Conservation (phyloP, 2,888 invertebrate genomes). For the Xestia rhomboidea region DNA sequence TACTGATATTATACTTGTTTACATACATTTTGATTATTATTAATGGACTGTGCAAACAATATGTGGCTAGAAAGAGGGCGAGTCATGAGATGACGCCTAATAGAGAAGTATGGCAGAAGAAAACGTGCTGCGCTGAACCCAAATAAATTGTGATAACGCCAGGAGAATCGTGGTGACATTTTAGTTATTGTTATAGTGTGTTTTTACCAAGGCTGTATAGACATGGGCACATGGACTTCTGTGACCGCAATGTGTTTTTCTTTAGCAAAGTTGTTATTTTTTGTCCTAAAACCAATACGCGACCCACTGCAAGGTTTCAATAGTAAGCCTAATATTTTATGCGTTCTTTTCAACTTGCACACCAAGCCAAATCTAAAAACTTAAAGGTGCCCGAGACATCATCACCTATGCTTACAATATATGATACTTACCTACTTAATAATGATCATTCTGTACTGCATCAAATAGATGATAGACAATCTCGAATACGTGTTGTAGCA, state of each 20-base stretch:
- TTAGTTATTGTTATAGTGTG: slow-evolving; percentile 1
- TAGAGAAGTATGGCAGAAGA: background rate
- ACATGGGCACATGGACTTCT: slow-evolving; percentile 20
- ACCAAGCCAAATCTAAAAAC: background rate
- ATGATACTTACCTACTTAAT: background rate
- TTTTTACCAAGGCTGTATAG: background rate
- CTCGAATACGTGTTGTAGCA: background rate
- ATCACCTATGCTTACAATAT: background rate
- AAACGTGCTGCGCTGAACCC: background rate
- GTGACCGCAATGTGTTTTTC: slow-evolving; percentile 8
- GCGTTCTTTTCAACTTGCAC: background rate
- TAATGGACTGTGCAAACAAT: background rate
- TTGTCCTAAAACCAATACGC: background rate
- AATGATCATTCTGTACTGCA: background rate
- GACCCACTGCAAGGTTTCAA: slow-evolving; percentile 18
- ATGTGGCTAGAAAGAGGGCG: background rate
- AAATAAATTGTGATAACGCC: background rate
- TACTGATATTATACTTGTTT: slow-evolving; percentile 1
- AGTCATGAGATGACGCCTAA: background rate
- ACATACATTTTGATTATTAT: background rate
- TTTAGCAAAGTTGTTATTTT: background rate
- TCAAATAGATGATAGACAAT: background rate
- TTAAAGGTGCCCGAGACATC: background rate
- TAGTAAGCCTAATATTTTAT: background rate
- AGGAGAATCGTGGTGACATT: background rate